Percentiles rank a stretch among this genome's conserved stretches.
Evolutionary conservation across 2,888 invertebrate genomes (phyloP).

Genomic region (Apodemia hepburni): DNA sequence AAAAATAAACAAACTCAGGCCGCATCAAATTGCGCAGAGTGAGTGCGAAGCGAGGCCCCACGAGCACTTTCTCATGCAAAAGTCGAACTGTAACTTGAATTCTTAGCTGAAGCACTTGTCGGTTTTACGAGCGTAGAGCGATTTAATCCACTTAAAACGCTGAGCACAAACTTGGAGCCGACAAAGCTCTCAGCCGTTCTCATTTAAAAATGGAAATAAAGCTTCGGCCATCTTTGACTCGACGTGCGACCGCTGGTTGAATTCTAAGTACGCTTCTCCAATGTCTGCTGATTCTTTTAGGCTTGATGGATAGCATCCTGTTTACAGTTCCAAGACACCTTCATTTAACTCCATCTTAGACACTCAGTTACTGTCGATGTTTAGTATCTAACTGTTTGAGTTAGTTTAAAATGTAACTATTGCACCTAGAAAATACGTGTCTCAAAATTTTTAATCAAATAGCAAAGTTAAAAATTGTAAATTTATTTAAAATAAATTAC

Average conservation of each 20-base stretch:
- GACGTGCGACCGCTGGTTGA: slow-evolving; percentile 63
- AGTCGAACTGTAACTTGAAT: slow-evolving; percentile 79
- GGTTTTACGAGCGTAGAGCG: slow-evolving; percentile 79
- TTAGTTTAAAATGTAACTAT: neutral
- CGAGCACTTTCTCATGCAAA: slow-evolving; percentile 77
- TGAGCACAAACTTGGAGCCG: slow-evolving; percentile 77
- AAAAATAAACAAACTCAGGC: slow-evolving; percentile 62
- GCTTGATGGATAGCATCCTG: slow-evolving; percentile 43
- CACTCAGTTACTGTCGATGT: slow-evolving; percentile 13
- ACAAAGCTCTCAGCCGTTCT: slow-evolving; percentile 79
- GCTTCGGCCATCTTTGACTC: slow-evolving; percentile 76
- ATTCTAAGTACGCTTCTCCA: slow-evolving; percentile 68
- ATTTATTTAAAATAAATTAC: too few species aligned
- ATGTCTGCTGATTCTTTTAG: slow-evolving; percentile 56
- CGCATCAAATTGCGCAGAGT: slow-evolving; percentile 59
- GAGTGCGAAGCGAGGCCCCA: slow-evolving; percentile 64
- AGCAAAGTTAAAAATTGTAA: too few species aligned
- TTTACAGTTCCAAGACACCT: slow-evolving; percentile 25
- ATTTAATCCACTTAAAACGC: slow-evolving; percentile 82
- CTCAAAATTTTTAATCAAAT: too few species aligned
- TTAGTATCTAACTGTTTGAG: neutral
- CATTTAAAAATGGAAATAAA: slow-evolving; percentile 81
- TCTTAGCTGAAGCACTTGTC: slow-evolving; percentile 77
- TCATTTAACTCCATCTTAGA: slow-evolving; percentile 26
- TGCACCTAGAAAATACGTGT: too few species aligned